Percentiles rank a stretch among this genome's conserved stretches.
Conservation (phyloP, 2,888 invertebrate species). For the Isoperla grammatica region DNA sequence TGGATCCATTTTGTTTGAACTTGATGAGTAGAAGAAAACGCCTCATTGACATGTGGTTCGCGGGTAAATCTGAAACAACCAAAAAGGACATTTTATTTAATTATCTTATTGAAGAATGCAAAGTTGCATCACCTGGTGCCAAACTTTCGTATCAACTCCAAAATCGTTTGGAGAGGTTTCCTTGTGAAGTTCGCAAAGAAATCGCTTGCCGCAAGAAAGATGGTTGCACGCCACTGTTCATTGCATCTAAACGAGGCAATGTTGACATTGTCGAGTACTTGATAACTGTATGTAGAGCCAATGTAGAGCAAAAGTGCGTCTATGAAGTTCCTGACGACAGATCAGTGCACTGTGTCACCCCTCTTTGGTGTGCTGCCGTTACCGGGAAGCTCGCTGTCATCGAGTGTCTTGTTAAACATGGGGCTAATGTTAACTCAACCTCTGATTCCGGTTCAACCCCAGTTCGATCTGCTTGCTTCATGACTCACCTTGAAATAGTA, state of each 20-base stretch:
- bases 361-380: conserved; percentile 89
- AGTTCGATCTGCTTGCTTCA: conserved; percentile 87
- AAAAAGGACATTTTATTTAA: conserved; percentile 50
- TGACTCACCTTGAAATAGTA: conserved; percentile 80
- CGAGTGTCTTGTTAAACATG: conserved; percentile 68
- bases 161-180: conserved; percentile 52
- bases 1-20: too few species aligned
- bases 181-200: conserved; percentile 56
- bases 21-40: not conserved
- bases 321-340: conserved; percentile 81
- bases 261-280: conserved; percentile 81
- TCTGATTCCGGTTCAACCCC: conserved; percentile 87
- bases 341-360: conserved; percentile 75
- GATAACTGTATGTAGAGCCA: conserved; percentile 72
- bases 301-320: conserved; percentile 78
- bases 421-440: conserved; percentile 79
- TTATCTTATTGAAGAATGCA: conserved; percentile 62
- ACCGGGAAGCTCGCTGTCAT: conserved; percentile 73
- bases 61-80: conserved; percentile 34
- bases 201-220: conserved; percentile 64
- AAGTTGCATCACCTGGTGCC: conserved; percentile 61
- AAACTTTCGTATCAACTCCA: conserved; percentile 53
- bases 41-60: conserved; percentile 34
- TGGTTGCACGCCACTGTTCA: conserved; percentile 77
- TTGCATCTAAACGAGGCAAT: conserved; percentile 72